These are phyloP conservation scores for Bubo blakistoni DNA, from an alignment of 2,113 vertebrate species.

Conservation along the genomic window DNA sequence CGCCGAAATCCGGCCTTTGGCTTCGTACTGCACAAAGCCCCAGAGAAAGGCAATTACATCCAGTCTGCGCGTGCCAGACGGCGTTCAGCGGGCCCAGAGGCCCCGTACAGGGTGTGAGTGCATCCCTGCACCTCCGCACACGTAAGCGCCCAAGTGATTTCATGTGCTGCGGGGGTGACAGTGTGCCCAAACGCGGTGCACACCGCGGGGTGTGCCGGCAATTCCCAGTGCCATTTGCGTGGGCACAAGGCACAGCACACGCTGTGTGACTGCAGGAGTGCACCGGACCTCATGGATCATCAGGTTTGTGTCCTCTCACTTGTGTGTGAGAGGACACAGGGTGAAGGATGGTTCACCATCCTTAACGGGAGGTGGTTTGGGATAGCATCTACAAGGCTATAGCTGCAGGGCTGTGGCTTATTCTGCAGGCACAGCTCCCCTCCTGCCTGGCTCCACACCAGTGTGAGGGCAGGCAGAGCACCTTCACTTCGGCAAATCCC, in stretches of 20 bases:
- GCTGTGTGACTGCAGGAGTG: fast-evolving
- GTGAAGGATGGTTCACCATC: not conserved
- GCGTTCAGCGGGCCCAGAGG: not conserved
- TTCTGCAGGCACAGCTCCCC: not conserved
- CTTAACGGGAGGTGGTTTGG: not conserved
- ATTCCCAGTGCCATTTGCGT: fast-evolving
- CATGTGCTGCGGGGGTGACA: fast-evolving
- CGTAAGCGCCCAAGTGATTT: fast-evolving
- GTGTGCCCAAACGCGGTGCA: fast-evolving
- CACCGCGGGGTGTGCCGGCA: fast-evolving
- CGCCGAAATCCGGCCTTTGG: constrained; percentile 80
- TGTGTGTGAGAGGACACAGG: not conserved
- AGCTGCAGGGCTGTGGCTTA: not conserved
- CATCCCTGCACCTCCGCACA: fast-evolving
- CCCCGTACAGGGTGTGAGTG: fast-evolving
- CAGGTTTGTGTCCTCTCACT: not conserved
- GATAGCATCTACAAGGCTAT: not conserved
- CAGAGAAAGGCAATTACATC: not conserved
- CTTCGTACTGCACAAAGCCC: constrained; percentile 82
- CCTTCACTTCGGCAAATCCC: not conserved
- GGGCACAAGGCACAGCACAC: not conserved
- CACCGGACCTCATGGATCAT: fast-evolving
- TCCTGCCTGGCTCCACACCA: not conserved
- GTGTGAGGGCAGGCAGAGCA: not conserved
- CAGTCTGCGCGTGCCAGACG: fast-evolving